These are phyloP conservation scores for Megastigmus dorsalis DNA, from an alignment of 2,888 invertebrate species.

Conservation along the genomic window DNA sequence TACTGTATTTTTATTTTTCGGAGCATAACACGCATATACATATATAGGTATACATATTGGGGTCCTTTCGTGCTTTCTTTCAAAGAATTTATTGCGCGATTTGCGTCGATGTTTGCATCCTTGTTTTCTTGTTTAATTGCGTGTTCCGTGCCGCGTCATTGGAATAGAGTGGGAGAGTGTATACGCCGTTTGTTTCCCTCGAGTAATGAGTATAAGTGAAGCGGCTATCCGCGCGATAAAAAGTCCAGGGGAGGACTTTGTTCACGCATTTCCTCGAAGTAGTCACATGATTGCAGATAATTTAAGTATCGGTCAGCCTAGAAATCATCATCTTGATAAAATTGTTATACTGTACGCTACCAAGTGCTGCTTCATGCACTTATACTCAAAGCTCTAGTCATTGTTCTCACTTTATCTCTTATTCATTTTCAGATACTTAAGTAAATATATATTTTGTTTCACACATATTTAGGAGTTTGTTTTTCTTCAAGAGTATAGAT, in stretches of 20 bases:
- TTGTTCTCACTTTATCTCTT: too few relatives aligned
- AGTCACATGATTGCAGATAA: constrained; percentile 38
- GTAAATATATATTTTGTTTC: too few relatives aligned
- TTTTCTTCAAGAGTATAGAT: too few relatives aligned
- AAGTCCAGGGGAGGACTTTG: constrained; percentile 21
- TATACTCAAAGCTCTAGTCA: too few relatives aligned
- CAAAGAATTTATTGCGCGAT: too few relatives aligned
- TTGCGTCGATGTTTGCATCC: neutral
- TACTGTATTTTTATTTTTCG: too few relatives aligned
- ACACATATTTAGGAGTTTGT: too few relatives aligned
- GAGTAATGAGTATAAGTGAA: neutral
- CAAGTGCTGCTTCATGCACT: neutral
- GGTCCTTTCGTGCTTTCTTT: too few relatives aligned
- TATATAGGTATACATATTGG: too few relatives aligned
- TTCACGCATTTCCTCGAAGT: constrained; percentile 36
- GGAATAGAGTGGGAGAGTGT: neutral
- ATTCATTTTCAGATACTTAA: too few relatives aligned
- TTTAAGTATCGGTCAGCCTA: constrained; percentile 12
- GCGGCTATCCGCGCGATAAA: neutral
- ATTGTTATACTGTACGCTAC: neutral
- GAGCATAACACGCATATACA: neutral
- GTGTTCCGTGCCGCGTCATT: constrained; percentile 4
- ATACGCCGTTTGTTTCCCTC: neutral
- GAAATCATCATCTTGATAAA: constrained; percentile 37
- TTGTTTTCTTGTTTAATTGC: neutral